A percentile compares a stretch with the other conserved stretches of the same genome.
Evolutionary conservation across 1,140 invertebrate species (phyloP).

Genomic region (Orchestia grillus): DNA sequence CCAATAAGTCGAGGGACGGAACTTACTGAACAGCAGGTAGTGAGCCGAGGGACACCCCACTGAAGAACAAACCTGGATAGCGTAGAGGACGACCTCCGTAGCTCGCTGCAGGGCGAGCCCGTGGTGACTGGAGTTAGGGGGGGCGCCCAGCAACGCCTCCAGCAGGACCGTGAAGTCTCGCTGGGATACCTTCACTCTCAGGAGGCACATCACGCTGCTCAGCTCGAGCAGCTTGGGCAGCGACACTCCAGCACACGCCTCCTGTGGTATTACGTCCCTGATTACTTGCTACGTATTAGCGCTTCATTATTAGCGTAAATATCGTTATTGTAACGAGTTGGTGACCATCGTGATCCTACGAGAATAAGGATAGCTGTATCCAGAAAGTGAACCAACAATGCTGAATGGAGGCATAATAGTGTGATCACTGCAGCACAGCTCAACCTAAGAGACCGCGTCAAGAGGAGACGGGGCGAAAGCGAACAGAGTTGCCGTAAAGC

Average conservation of each 20-base stretch:
- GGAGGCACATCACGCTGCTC: not conserved
- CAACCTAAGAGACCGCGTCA: too few relatives aligned
- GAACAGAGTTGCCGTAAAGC: too few relatives aligned
- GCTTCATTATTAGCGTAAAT: not conserved
- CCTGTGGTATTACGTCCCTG: not conserved
- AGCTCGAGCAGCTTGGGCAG: not conserved
- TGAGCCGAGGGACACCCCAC: too few relatives aligned
- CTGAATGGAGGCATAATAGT: not conserved
- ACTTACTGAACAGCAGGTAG: too few relatives aligned
- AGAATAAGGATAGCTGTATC: not conserved
- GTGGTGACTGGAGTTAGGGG: not conserved
- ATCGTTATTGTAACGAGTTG: not conserved
- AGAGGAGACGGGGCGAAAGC: too few relatives aligned
- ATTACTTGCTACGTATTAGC: not conserved
- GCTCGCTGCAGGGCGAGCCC: not conserved
- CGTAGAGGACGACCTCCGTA: not conserved
- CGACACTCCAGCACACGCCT: not conserved
- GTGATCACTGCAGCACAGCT: not conserved
- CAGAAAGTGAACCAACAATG: not conserved
- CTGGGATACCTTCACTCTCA: not conserved
- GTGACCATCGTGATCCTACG: not conserved
- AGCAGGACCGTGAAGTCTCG: not conserved
- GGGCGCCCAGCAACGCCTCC: not conserved
- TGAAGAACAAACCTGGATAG: not conserved
- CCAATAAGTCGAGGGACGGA: too few relatives aligned